Percentiles rank a stretch among this genome's conserved stretches.
Evolutionary conservation across 2,797 vertebrate genomes (phyloP).

Genomic region (Danio jaintianensis): DNA sequence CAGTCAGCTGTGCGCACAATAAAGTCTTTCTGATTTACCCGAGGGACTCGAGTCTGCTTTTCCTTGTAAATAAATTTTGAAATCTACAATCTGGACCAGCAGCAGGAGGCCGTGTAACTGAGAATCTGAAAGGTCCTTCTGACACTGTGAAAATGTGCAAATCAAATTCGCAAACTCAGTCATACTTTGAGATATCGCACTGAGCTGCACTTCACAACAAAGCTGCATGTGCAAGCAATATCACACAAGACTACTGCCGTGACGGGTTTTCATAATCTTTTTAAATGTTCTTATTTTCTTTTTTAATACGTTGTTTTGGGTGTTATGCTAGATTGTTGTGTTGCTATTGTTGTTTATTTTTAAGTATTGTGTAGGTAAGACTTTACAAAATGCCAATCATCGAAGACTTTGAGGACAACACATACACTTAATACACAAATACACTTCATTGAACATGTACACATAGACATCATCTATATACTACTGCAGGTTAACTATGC

Average conservation of each 20-base stretch:
- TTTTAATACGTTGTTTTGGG: no score
- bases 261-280: no score
- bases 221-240: constrained; percentile 7
- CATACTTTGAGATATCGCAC: constrained; percentile 19
- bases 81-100: constrained; percentile 28
- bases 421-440: no score
- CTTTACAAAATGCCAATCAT: no score
- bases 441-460: no score
- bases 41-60: neutral
- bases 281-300: no score
- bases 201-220: neutral
- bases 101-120: constrained; percentile 31
- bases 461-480: no score
- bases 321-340: no score
- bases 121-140: constrained; percentile 29
- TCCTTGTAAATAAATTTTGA: constrained; percentile 13
- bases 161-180: constrained; percentile 24
- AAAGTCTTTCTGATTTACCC: constrained; percentile 1
- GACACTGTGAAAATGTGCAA: constrained; percentile 20
- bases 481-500: no score
- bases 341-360: no score
- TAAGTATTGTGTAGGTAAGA: no score
- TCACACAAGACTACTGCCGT: neutral
- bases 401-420: no score
- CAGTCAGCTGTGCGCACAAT: neutral